Percentiles rank a stretch among this genome's conserved stretches.
Evolutionary conservation across 2,888 invertebrate genomes (phyloP).

Genomic region (Drosophila neoperkinsi): DNA sequence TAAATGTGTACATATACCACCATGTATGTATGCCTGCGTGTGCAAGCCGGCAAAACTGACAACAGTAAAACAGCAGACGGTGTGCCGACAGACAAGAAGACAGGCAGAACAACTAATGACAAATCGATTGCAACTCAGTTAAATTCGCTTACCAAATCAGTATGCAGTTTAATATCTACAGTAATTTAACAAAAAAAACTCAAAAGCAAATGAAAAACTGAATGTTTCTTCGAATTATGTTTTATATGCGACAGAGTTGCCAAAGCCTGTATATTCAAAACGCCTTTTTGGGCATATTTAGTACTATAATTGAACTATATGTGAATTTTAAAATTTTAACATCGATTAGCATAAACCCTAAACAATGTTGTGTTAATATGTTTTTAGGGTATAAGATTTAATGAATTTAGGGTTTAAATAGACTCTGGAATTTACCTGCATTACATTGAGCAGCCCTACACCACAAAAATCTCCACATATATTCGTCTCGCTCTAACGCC

Average conservation of each 20-base stretch:
- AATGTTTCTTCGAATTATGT: conserved; percentile 8
- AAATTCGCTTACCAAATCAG: conserved; percentile 14
- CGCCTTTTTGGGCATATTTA: conserved; percentile 32
- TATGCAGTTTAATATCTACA: not conserved
- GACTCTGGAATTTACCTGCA: not conserved
- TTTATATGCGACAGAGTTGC: conserved; percentile 30
- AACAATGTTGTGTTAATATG: not conserved
- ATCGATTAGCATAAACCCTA: not conserved
- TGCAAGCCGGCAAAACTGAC: conserved; percentile 24
- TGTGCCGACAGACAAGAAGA: not conserved
- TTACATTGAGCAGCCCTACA: conserved; percentile 11
- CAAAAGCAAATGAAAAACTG: not conserved
- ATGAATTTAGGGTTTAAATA: not conserved
- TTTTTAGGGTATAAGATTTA: not conserved
- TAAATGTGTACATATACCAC: not conserved
- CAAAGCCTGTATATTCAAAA: conserved; percentile 1
- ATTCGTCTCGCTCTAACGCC: conserved; percentile 45
- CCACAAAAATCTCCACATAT: conserved; percentile 24
- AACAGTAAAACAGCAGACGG: conserved; percentile 3
- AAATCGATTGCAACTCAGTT: conserved; percentile 1
- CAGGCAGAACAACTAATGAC: not conserved
- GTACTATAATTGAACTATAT: not conserved
- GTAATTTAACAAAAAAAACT: not conserved
- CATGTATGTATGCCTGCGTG: conserved; percentile 2
- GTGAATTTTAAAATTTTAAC: not conserved